phyloP scores from a whole-genome alignment of 2,113 vertebrate species.

The Anthoscopus minutus region DNA sequence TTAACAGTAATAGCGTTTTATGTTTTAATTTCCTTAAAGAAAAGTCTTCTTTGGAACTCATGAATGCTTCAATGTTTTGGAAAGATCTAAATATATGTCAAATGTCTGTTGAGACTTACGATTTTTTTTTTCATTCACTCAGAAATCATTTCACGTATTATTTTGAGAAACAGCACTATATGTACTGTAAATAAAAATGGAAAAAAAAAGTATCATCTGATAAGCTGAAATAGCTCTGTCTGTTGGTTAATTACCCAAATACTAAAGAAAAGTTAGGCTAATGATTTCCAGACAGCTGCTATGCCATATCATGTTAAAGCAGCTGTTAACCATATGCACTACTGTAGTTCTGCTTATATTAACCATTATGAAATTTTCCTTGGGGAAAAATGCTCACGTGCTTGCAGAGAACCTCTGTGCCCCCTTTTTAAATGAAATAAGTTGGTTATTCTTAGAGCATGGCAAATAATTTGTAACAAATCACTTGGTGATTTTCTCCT shows the following conservation, averaged over 20 bases:
- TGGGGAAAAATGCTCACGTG: constrained; percentile 16
- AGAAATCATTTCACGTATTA: not conserved
- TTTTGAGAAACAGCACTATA: constrained; percentile 1
- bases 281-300: constrained; percentile 60
- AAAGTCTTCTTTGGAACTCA: constrained; percentile 24
- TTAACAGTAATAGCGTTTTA: constrained; percentile 28
- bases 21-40: constrained; percentile 53
- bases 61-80: constrained; percentile 26
- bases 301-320: constrained; percentile 53
- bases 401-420: constrained; percentile 18
- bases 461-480: constrained; percentile 41
- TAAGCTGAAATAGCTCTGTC: constrained; percentile 44
- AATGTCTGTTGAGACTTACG: not conserved
- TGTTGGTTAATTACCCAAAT: constrained; percentile 50
- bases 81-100: constrained; percentile 38
- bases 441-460: constrained; percentile 1
- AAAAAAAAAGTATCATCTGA: not conserved
- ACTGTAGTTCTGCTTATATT: constrained; percentile 53
- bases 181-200: not conserved
- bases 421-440: constrained; percentile 41
- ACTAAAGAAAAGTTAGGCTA: constrained; percentile 40
- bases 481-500: constrained; percentile 29
- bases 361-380: constrained; percentile 53
- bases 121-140: not conserved
- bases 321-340: constrained; percentile 66